Evolutionary conservation across 2,797 vertebrate genomes (phyloP), one percentile per base, ranked within the genome.

Genomic region (Phrynocephalus guinanensis): DNA sequence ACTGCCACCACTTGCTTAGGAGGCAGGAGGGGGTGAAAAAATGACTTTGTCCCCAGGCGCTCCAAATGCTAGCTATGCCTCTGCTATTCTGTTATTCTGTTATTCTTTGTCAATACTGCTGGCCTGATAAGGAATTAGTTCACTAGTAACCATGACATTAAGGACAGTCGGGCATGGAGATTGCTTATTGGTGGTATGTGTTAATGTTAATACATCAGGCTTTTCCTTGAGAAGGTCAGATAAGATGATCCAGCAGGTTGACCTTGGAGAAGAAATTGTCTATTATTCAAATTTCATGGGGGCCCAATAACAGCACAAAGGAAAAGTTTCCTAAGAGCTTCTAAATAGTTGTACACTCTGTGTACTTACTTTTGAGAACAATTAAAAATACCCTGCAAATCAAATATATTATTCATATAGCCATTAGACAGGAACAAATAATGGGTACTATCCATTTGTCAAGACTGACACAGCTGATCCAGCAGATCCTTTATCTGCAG

Each of bases 321-420:
- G 60, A 30, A 85, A 50, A 9, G 13, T 66, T 66, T 80, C 6
- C 52, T 56, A 26, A 28, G 60, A 67, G 56, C 30, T 44, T 88
- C 63, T 68, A 76, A 88, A 85, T 56, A 44, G 63, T 5, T 60
- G 72, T 81, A 48, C 71, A 68, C 85, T 76, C 70, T 75, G 76
- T 75, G 71, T 75, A 88, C 50, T 81, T 30, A 75, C 78, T 88
- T 85, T 76, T 82, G 73, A 76, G 79, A 76, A 85, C n/a, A 85
- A 67, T 87, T 88, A 81, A 85, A 80, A 79, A 85, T 67, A 26
- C 48, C 76, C 60, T 44, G 76, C 78, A 85, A 81, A 56, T 85
- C 71, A 76, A 88, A 85, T 88, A 75, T 81, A 88, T 88, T 88
- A 88, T 88, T 88, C 87, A 88, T 88, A 76, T 72, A 82, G 60